These are phyloP conservation scores for Chloroclysta siterata DNA, from an alignment of 2,888 invertebrate genomes.

Conservation along the genomic window DNA sequence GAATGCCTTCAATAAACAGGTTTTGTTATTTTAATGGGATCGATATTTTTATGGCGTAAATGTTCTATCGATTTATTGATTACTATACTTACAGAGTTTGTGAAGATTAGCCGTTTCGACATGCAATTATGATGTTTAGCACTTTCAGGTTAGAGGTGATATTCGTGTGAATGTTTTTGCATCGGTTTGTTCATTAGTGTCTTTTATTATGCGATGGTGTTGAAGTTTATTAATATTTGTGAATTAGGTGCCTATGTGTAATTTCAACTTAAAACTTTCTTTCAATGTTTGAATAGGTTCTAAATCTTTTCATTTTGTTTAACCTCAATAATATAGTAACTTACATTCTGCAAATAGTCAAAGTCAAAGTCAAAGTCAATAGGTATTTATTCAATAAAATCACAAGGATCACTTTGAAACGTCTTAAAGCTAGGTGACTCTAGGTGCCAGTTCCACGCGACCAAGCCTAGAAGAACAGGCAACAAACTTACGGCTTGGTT, in stretches of 20 bases:
- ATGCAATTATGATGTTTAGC: slow-evolving; percentile 31
- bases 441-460: no score
- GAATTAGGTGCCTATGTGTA: slow-evolving; percentile 19
- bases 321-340: background rate
- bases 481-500: no score
- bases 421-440: no score
- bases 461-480: no score
- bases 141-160: slow-evolving; percentile 30
- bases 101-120: slow-evolving; percentile 35
- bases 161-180: slow-evolving; percentile 18
- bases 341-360: background rate
- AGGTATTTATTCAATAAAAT: no score
- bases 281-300: slow-evolving; percentile 4
- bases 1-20: slow-evolving; percentile 71
- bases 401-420: no score
- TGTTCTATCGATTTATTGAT: slow-evolving; percentile 51
- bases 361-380: no score
- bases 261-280: slow-evolving; percentile 17
- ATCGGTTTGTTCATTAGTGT: slow-evolving; percentile 29
- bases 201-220: slow-evolving; percentile 12
- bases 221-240: slow-evolving; percentile 17
- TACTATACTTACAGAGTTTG: slow-evolving; percentile 42
- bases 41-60: slow-evolving; percentile 53
- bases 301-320: background rate
- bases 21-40: slow-evolving; percentile 51